Conservation (phyloP, 2,888 invertebrate species). For the Caenorhabditis afra region DNA sequence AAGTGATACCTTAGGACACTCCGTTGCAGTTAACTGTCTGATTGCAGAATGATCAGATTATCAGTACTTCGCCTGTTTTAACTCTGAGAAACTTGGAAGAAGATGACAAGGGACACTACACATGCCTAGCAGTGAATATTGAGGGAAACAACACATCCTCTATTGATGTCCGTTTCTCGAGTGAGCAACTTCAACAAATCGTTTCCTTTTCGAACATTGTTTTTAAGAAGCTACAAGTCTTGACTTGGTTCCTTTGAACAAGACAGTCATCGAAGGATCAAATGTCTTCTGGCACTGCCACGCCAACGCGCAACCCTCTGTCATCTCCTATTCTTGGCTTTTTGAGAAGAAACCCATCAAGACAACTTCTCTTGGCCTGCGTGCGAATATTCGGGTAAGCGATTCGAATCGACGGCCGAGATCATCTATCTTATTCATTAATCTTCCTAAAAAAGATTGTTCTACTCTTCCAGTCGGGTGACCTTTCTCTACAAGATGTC, state of each 20-base stretch:
- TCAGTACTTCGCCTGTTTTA: constrained; percentile 66
- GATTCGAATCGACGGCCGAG: not conserved
- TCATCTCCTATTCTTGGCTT: constrained; percentile 74
- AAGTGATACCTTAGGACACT: too few species aligned
- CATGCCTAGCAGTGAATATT: constrained; percentile 73
- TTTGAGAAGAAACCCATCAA: constrained; percentile 71
- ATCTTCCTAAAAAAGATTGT: too few species aligned
- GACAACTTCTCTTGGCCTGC: constrained; percentile 71
- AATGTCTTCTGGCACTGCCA: constrained; percentile 78
- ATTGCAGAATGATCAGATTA: constrained; percentile 65
- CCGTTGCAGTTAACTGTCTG: too few species aligned
- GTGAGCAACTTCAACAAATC: constrained; percentile 64
- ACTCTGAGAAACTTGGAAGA: constrained; percentile 49
- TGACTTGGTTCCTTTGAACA: constrained; percentile 71
- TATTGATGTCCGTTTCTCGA: constrained; percentile 69
- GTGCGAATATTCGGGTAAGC: constrained; percentile 72
- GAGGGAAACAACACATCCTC: constrained; percentile 70
- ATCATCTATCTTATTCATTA: constrained; percentile 7
- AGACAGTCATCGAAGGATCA: constrained; percentile 76
- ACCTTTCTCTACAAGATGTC: constrained; percentile 74
- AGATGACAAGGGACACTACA: constrained; percentile 71
- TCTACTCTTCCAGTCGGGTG: constrained; percentile 71
- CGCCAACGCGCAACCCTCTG: constrained; percentile 72
- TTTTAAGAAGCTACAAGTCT: constrained; percentile 66
- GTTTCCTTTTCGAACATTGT: too few species aligned